Evolutionary conservation across 2,888 invertebrate species (phyloP).

Genomic region (Chloroclysta siterata): DNA sequence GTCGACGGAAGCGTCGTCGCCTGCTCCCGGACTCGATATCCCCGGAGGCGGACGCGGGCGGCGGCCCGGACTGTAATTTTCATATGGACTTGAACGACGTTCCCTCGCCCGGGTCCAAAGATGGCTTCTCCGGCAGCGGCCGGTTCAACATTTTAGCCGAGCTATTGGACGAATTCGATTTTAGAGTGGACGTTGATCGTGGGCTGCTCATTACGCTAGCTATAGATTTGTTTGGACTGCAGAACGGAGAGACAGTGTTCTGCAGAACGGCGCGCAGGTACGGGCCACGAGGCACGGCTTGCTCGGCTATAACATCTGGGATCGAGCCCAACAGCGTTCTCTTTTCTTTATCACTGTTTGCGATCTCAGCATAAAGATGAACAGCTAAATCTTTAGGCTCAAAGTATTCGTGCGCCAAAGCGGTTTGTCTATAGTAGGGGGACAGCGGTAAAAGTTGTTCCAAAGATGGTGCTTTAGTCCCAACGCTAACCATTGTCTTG

Average conservation of each 20-base stretch:
- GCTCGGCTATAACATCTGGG: slow-evolving; percentile 77
- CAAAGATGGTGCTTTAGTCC: slow-evolving; percentile 85
- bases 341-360: slow-evolving; percentile 74
- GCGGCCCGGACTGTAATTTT: slow-evolving; percentile 46
- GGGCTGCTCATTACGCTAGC: slow-evolving; percentile 52
- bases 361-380: slow-evolving; percentile 87
- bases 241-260: slow-evolving; percentile 50
- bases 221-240: slow-evolving; percentile 51
- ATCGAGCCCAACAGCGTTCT: slow-evolving; percentile 61
- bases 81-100: slow-evolving; percentile 67
- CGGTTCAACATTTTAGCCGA: slow-evolving; percentile 87
- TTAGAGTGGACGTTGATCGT: slow-evolving; percentile 57
- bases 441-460: slow-evolving; percentile 83
- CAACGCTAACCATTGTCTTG: slow-evolving; percentile 81
- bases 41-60: slow-evolving; percentile 32
- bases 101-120: slow-evolving; percentile 69
- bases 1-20: slow-evolving; percentile 24
- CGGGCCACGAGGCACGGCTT: slow-evolving; percentile 80
- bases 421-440: slow-evolving; percentile 74
- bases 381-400: slow-evolving; percentile 83
- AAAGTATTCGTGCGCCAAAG: slow-evolving; percentile 78
- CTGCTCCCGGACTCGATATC: slow-evolving; percentile 23
- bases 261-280: slow-evolving; percentile 86
- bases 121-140: slow-evolving; percentile 88
- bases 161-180: slow-evolving; percentile 69